A percentile compares a stretch with the other conserved stretches of the same genome.
phyloP scores from a whole-genome alignment of 92 coral and sea anemone species.

The Umimayanthus chanpuru region DNA sequence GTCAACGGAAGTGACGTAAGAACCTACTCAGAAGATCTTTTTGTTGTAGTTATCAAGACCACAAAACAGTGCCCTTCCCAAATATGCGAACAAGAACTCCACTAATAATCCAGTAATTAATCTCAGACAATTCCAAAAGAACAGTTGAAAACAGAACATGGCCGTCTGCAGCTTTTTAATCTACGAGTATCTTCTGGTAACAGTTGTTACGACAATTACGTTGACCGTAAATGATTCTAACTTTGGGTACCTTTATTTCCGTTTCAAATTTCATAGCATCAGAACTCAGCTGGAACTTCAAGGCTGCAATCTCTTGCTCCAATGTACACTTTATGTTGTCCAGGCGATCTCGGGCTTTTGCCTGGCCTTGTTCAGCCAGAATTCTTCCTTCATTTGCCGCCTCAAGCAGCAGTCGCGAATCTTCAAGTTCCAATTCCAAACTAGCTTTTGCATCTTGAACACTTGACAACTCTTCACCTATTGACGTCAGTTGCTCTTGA shows the following conservation, averaged over 20 bases:
- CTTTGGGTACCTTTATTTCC: conserved; percentile 75
- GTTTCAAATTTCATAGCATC: conserved; percentile 93
- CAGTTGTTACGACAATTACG: not conserved
- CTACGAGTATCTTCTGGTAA: not conserved
- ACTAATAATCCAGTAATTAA: too few relatives aligned
- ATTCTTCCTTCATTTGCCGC: conserved; percentile 89
- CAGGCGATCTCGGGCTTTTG: conserved; percentile 79
- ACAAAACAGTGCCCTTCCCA: too few relatives aligned
- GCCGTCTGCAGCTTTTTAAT: not conserved
- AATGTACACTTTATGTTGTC: conserved; percentile 83
- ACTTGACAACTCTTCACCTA: conserved; percentile 60
- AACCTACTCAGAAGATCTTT: too few relatives aligned
- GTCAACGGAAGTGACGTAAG: too few relatives aligned
- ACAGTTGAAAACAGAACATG: not conserved
- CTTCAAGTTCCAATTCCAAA: conserved; percentile 62
- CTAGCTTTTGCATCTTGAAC: conserved; percentile 69
- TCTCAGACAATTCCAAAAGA: too few relatives aligned
- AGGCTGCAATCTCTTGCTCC: conserved; percentile 96
- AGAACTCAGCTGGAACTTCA: conserved; percentile 93
- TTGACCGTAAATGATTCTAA: not conserved
- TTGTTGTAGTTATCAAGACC: too few relatives aligned
- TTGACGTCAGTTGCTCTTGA: conserved; percentile 45
- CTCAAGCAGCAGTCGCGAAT: conserved; percentile 80
- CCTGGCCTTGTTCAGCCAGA: conserved; percentile 79
- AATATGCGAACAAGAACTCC: too few relatives aligned